Conservation (phyloP, 2,113 vertebrate species). For the Toxostoma redivivum region DNA sequence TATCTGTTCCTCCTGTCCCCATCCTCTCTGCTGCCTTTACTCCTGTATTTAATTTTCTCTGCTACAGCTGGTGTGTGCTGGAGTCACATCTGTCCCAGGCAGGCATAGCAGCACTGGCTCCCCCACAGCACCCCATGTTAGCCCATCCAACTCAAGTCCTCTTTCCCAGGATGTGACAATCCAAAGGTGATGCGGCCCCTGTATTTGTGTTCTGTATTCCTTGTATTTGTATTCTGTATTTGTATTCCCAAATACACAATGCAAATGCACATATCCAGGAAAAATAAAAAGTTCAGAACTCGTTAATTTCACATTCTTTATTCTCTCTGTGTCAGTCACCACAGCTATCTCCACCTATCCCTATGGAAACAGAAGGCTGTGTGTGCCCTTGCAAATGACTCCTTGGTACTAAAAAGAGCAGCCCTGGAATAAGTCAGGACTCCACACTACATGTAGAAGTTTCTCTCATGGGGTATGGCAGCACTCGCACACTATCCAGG, state of each 20-base stretch:
- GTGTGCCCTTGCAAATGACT: not conserved
- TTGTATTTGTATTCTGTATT: no score
- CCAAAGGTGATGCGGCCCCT: not conserved
- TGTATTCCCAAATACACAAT: no score
- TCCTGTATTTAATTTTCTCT: not conserved
- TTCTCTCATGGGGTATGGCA: accelerated
- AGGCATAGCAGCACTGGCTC: not conserved
- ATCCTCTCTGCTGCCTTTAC: not conserved
- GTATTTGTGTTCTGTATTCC: no score
- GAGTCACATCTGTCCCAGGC: accelerated
- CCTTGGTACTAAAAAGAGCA: not conserved
- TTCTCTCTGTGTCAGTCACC: not conserved
- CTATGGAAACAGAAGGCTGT: not conserved
- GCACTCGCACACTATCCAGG: not conserved
- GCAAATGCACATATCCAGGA: not conserved
- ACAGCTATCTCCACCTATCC: not conserved
- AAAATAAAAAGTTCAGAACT: not conserved
- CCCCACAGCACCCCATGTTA: accelerated
- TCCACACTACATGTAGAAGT: not conserved
- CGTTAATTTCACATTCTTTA: not conserved
- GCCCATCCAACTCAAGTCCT: not conserved
- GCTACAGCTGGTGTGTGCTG: not conserved
- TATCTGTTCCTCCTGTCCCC: not conserved
- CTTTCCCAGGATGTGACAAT: not conserved
- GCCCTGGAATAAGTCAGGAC: not conserved